Evolutionary conservation across 2,113 vertebrate species (phyloP).

Genomic region (Leptobrachium leishanense): DNA sequence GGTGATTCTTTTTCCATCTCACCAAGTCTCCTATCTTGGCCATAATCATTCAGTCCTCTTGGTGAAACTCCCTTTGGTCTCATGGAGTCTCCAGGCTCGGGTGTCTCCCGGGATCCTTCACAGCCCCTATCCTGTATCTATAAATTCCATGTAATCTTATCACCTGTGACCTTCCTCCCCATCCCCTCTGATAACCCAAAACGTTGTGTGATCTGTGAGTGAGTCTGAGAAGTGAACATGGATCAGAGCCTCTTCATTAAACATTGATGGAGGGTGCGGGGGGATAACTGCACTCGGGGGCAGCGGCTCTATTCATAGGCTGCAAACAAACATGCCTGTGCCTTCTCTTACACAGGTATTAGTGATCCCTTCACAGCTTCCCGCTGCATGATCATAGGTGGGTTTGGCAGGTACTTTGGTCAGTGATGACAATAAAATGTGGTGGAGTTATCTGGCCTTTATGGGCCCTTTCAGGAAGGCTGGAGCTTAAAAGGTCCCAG

Average conservation of each 20-base stretch:
- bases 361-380: too few relatives aligned
- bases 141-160: slow-evolving; percentile 49
- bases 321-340: background rate
- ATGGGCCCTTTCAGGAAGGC: too few relatives aligned
- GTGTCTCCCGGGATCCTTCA: slow-evolving; percentile 9
- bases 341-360: background rate
- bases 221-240: slow-evolving; percentile 48
- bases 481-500: too few relatives aligned
- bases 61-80: background rate
- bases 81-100: background rate
- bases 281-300: background rate
- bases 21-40: background rate
- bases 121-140: background rate
- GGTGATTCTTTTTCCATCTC: background rate
- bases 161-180: background rate
- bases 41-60: background rate
- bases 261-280: slow-evolving; percentile 23
- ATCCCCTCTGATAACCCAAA: slow-evolving; percentile 9
- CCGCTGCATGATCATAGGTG: too few relatives aligned
- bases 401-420: too few relatives aligned
- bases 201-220: slow-evolving; percentile 50
- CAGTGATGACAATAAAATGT: too few relatives aligned
- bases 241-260: slow-evolving; percentile 34
- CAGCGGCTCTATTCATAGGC: accelerated
- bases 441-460: too few relatives aligned